These are phyloP conservation scores for Idaea aversata DNA, from an alignment of 2,888 invertebrate species.

Conservation along the genomic window DNA sequence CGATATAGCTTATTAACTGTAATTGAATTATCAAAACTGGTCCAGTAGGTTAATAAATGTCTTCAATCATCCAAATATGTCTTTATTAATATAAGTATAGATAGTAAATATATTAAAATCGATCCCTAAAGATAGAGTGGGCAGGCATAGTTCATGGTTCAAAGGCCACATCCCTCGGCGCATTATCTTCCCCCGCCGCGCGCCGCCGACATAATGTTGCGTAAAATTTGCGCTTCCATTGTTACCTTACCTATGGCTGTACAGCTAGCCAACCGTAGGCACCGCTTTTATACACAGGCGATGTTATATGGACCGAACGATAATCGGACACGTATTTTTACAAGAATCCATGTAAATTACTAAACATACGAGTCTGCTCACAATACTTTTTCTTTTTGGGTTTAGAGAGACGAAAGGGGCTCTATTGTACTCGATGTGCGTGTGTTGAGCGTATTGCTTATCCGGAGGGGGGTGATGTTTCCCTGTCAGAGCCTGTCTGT, in stretches of 20 bases:
- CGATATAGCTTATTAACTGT: too few species aligned
- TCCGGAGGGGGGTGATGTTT: not conserved
- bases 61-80: too few species aligned
- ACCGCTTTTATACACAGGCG: slow-evolving; percentile 20
- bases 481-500: not conserved
- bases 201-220: slow-evolving; percentile 66
- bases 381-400: not conserved
- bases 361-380: slow-evolving; percentile 4
- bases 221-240: slow-evolving; percentile 72
- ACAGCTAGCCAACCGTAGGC: slow-evolving; percentile 21
- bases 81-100: too few species aligned
- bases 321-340: slow-evolving; percentile 14
- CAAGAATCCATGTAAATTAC: slow-evolving; percentile 6
- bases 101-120: not conserved
- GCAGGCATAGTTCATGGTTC: slow-evolving; percentile 24
- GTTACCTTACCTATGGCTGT: slow-evolving; percentile 44
- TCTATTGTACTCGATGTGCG: not conserved
- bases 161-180: slow-evolving; percentile 22
- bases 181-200: slow-evolving; percentile 7
- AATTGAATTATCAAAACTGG: too few species aligned
- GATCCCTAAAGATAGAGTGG: slow-evolving; percentile 7
- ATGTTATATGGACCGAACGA: slow-evolving; percentile 12
- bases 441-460: not conserved
- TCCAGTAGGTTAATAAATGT: too few species aligned
- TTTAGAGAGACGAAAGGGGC: not conserved